Percentiles rank a stretch among this genome's conserved stretches.
Conservation (phyloP, 2,797 vertebrate species). For the Allobates femoralis region DNA sequence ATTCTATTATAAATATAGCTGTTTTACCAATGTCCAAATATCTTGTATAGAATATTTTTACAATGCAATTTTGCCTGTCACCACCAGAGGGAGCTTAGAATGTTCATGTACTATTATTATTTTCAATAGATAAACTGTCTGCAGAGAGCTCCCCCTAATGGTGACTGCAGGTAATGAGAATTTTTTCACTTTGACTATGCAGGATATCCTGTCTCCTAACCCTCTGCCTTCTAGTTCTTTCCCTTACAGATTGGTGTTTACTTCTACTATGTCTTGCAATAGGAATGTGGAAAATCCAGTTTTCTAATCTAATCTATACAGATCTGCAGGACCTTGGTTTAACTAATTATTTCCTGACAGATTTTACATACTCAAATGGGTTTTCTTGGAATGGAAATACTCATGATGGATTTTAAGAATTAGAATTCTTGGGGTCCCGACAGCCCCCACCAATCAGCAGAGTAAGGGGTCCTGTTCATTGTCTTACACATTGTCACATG, state of each 20-base stretch:
- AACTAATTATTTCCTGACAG: neutral
- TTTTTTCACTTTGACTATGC: too few relatives aligned
- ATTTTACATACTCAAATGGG: neutral
- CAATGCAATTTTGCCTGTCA: too few relatives aligned
- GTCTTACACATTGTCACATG: neutral
- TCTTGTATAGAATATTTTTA: too few relatives aligned
- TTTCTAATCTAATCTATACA: neutral
- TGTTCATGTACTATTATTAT: too few relatives aligned
- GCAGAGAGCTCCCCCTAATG: too few relatives aligned
- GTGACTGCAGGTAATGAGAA: too few relatives aligned
- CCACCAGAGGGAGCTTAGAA: too few relatives aligned
- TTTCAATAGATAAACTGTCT: too few relatives aligned
- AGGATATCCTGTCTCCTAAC: neutral
- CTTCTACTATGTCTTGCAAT: neutral
- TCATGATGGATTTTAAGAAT: too few relatives aligned
- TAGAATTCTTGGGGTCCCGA: neutral
- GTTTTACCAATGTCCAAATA: too few relatives aligned
- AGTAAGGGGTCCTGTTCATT: neutral
- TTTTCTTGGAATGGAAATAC: too few relatives aligned
- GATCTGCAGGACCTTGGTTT: neutral
- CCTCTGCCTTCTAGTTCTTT: neutral
- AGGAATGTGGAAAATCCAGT: constrained; percentile 22
- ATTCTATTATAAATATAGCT: too few relatives aligned
- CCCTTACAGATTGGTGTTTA: neutral
- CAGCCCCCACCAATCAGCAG: neutral